Evolutionary conservation across 2,888 invertebrate species (phyloP).

Genomic region (Zhengitettix transpicula): DNA sequence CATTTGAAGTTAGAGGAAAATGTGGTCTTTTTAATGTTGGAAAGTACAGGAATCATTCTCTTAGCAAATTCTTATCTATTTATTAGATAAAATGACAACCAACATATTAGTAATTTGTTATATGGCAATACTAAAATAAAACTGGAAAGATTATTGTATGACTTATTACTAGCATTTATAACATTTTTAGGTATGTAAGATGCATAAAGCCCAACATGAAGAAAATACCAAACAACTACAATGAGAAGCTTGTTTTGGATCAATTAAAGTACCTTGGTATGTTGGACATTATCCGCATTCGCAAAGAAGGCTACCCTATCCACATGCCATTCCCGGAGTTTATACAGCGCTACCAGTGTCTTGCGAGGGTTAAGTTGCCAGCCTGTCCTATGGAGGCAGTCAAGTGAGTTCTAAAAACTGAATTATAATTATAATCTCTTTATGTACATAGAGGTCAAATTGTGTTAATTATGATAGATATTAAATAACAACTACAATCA

Average conservation of each 20-base stretch:
- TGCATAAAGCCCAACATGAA: conserved; percentile 84
- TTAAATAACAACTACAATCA: too few species aligned
- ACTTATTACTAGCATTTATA: conserved; percentile 4
- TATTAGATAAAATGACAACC: too few species aligned
- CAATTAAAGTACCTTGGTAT: conserved; percentile 82
- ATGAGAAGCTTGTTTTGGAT: conserved; percentile 63
- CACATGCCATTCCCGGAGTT: conserved; percentile 67
- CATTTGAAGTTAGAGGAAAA: too few species aligned
- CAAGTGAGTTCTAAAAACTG: conserved; percentile 19
- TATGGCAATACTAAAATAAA: too few species aligned
- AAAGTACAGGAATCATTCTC: too few species aligned
- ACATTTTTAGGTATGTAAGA: conserved; percentile 53
- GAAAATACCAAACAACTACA: conserved; percentile 65
- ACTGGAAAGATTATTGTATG: too few species aligned
- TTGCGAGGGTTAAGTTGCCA: conserved; percentile 34
- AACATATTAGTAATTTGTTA: too few species aligned
- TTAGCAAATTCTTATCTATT: too few species aligned
- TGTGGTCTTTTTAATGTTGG: too few species aligned
- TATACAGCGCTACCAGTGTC: conserved; percentile 57
- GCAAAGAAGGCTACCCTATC: conserved; percentile 78
- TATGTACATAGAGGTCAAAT: too few species aligned
- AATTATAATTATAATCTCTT: too few species aligned
- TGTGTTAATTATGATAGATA: too few species aligned
- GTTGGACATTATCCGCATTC: conserved; percentile 81
- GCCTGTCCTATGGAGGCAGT: conserved; percentile 21